Conservation (phyloP, 2,113 vertebrate genomes). For the Pteronura brasiliensis region DNA sequence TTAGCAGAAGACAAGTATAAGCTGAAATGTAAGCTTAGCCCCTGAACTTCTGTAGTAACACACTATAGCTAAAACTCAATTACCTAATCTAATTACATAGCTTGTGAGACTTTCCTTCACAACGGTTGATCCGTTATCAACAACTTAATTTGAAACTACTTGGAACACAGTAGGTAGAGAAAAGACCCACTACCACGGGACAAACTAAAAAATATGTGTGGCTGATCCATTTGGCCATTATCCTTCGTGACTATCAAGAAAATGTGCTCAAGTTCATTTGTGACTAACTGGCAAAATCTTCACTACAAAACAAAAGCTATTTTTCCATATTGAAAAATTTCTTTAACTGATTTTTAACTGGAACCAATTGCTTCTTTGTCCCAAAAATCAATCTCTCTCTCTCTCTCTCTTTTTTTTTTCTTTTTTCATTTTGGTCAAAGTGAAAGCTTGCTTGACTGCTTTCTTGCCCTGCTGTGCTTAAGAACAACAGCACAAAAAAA, state of each 20-base stretch:
- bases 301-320: conserved; percentile 17
- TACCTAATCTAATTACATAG: conserved; percentile 34
- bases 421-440: background rate
- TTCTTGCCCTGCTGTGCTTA: background rate
- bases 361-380: background rate
- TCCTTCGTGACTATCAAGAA: background rate
- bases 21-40: conserved; percentile 30
- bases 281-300: background rate
- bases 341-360: background rate
- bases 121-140: conserved; percentile 20
- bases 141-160: background rate
- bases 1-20: background rate
- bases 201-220: background rate
- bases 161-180: background rate
- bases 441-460: background rate
- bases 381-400: background rate
- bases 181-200: background rate
- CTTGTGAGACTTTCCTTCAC: background rate
- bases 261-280: background rate
- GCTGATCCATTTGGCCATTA: background rate
- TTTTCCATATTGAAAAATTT: background rate
- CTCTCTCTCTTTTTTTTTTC: background rate
- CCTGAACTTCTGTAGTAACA: conserved; percentile 47
- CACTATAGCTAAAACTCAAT: conserved; percentile 10
- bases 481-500: background rate